phyloP scores from a whole-genome alignment of 92 coral and sea anemone genomes.

The Epizoanthus fatuus region DNA sequence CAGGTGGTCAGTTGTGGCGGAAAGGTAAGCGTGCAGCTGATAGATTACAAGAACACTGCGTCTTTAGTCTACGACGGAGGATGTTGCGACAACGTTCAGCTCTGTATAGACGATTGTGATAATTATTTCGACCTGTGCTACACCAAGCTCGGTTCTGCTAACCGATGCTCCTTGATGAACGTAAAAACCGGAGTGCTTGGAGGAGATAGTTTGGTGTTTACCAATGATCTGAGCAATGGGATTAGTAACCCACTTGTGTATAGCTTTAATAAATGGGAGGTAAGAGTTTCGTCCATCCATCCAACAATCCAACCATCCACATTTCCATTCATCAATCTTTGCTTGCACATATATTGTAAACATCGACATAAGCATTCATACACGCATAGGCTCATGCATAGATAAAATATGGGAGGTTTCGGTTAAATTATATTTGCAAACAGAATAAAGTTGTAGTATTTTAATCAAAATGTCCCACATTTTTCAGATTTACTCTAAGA shows the following conservation, averaged over 20 bases:
- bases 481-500: no score
- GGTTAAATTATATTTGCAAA: no score
- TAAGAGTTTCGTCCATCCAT: constrained; percentile 2
- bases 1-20: constrained; percentile 61
- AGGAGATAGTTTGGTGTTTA: constrained; percentile 61
- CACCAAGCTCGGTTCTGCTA: constrained; percentile 43
- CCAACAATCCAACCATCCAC: not conserved
- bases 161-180: constrained; percentile 59
- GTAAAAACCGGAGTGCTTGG: constrained; percentile 63
- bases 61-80: constrained; percentile 52
- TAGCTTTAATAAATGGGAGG: constrained; percentile 69
- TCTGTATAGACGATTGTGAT: constrained; percentile 72
- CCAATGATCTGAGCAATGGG: constrained; percentile 73
- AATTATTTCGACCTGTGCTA: constrained; percentile 72
- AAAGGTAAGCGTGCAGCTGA: constrained; percentile 64
- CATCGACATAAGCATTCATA: no score
- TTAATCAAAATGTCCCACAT: no score
- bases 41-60: constrained; percentile 63
- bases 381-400: no score
- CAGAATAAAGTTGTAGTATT: no score
- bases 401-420: no score
- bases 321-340: not conserved
- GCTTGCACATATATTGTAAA: not conserved
- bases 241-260: constrained; percentile 65
- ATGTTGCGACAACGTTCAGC: constrained; percentile 66